These are phyloP conservation scores for Spilogale gracilis DNA, from an alignment of 2,113 vertebrate species.

Conservation along the genomic window DNA sequence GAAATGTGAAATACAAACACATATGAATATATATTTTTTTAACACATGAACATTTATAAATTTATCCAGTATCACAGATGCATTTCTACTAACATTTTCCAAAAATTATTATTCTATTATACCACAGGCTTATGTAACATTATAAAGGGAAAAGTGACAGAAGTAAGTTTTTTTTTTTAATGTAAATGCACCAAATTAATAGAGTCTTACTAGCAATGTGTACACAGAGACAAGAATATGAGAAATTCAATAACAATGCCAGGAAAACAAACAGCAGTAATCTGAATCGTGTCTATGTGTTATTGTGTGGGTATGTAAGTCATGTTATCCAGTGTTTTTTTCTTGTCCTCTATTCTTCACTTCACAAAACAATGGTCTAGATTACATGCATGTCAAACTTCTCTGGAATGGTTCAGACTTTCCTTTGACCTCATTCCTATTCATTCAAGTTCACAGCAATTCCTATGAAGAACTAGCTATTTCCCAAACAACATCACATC, in stretches of 20 bases:
- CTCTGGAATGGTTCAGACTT: neutral
- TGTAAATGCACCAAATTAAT: neutral
- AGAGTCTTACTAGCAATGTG: neutral
- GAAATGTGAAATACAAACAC: neutral
- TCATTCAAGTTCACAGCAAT: neutral
- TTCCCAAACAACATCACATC: neutral
- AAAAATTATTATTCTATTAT: neutral
- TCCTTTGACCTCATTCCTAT: neutral
- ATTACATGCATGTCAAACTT: neutral
- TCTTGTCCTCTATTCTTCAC: neutral
- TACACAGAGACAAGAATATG: neutral
- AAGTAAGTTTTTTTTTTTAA: neutral
- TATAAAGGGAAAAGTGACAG: neutral
- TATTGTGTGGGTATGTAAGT: neutral
- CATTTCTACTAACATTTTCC: neutral
- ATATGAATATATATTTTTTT: neutral
- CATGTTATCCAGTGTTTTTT: neutral
- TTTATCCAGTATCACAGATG: neutral
- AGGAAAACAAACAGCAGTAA: neutral
- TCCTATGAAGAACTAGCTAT: neutral
- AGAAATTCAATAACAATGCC: neutral
- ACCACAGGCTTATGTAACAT: neutral
- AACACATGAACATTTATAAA: neutral
- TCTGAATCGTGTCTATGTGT: rapidly evolving
- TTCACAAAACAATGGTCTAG: neutral